Evolutionary conservation across 2,888 invertebrate genomes (phyloP).

Genomic region (Ormyrus pomaceus): DNA sequence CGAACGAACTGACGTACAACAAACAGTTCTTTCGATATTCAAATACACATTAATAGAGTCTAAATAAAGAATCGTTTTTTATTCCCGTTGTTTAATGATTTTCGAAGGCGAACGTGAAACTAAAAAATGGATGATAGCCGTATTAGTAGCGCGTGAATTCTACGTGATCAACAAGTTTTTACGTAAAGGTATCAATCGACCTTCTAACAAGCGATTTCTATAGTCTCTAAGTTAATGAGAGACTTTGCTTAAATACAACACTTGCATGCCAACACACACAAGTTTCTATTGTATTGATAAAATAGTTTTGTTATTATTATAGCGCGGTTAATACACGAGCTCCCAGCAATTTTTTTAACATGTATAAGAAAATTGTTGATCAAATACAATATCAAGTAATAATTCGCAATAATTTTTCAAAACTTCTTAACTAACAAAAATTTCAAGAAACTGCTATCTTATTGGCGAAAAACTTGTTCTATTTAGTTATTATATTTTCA

Average conservation of each 20-base stretch:
- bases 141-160: conserved; percentile 38
- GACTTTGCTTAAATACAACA: conserved; percentile 33
- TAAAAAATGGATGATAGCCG: conserved; percentile 22
- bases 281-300: conserved; percentile 28
- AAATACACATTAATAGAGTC: conserved; percentile 51
- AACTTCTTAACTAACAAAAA: conserved; percentile 23
- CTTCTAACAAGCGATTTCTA: conserved; percentile 51
- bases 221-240: conserved; percentile 46
- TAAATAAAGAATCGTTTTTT: conserved; percentile 42
- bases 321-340: conserved; percentile 28
- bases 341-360: conserved; percentile 27
- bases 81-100: conserved; percentile 32
- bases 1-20: conserved; percentile 26
- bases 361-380: conserved; percentile 12
- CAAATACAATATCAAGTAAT: conserved; percentile 15
- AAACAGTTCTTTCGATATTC: conserved; percentile 42
- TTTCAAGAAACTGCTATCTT: conserved; percentile 37
- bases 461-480: conserved; percentile 17
- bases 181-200: conserved; percentile 33
- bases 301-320: conserved; percentile 29
- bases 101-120: neutral
- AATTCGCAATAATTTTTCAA: conserved; percentile 26
- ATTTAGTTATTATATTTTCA: conserved; percentile 15
- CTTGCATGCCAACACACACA: conserved; percentile 20
- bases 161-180: conserved; percentile 37